A percentile compares a stretch with the other conserved stretches of the same genome.
Evolutionary conservation across 2,888 invertebrate genomes (phyloP).

Genomic region (Lysandra bellargus): DNA sequence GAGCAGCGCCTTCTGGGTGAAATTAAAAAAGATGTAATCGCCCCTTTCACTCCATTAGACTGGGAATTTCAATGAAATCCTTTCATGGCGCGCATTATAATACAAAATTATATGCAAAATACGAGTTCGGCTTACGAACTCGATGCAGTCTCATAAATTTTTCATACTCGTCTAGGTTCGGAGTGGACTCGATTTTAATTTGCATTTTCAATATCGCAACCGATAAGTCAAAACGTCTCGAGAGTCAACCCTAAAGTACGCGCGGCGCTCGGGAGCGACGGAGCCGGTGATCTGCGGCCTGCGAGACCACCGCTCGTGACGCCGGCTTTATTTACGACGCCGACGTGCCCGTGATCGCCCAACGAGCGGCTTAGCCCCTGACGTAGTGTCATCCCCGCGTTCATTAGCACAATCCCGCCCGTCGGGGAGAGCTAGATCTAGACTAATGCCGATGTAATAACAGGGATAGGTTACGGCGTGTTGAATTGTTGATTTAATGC

Average conservation of each 20-base stretch:
- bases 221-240: constrained; percentile 5
- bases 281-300: background rate
- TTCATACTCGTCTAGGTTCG: constrained; percentile 10
- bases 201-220: constrained; percentile 15
- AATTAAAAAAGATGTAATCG: constrained; percentile 12
- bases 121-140: constrained; percentile 2
- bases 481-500: background rate
- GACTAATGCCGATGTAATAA: constrained; percentile 8
- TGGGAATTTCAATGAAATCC: constrained; percentile 10
- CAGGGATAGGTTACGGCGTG: background rate
- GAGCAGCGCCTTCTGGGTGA: background rate
- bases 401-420: constrained; percentile 10
- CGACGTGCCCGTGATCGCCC: background rate
- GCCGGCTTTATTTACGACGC: background rate
- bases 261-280: background rate
- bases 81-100: constrained; percentile 8
- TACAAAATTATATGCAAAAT: background rate
- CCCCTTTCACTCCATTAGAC: constrained; percentile 10
- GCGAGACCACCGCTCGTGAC: background rate
- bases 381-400: constrained; percentile 24
- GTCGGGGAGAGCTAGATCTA: background rate
- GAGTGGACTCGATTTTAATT: constrained; percentile 10
- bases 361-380: constrained; percentile 11
- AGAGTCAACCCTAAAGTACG: background rate
- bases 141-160: constrained; percentile 7